These are phyloP conservation scores for Drosophila kokeensis DNA, from an alignment of 2,888 invertebrate species.

Conservation along the genomic window DNA sequence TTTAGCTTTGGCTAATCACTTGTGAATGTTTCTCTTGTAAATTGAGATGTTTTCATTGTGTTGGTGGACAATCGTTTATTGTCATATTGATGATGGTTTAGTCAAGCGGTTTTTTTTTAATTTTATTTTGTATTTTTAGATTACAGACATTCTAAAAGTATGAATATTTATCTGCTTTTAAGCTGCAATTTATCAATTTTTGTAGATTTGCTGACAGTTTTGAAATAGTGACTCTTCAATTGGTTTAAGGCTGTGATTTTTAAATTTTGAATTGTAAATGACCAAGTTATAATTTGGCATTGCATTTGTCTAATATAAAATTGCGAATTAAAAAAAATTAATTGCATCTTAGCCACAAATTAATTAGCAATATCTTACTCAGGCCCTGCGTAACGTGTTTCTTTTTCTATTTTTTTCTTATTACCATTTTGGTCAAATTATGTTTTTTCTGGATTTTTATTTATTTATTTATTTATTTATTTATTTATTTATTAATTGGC, in stretches of 20 bases:
- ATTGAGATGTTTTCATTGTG: background rate
- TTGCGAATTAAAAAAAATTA: background rate
- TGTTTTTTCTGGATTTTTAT: background rate
- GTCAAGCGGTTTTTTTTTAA: too few relatives aligned
- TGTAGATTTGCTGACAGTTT: background rate
- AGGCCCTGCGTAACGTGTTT: background rate
- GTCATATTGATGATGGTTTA: background rate
- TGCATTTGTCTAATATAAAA: background rate
- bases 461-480: too few relatives aligned
- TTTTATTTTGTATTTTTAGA: too few relatives aligned
- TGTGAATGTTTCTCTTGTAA: background rate
- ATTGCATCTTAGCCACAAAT: background rate
- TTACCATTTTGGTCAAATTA: background rate
- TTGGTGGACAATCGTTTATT: background rate
- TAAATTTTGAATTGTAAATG: background rate
- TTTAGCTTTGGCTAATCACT: background rate
- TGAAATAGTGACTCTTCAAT: background rate
- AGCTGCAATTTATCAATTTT: background rate
- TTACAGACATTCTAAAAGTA: background rate
- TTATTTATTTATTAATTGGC: too few relatives aligned
- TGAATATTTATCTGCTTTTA: background rate
- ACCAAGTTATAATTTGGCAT: too few relatives aligned
- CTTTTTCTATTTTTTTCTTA: background rate
- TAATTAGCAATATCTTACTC: background rate
- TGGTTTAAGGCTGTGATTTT: background rate